Conservation (phyloP, 2,797 vertebrate species). For the Crocodylus rhombifer region DNA sequence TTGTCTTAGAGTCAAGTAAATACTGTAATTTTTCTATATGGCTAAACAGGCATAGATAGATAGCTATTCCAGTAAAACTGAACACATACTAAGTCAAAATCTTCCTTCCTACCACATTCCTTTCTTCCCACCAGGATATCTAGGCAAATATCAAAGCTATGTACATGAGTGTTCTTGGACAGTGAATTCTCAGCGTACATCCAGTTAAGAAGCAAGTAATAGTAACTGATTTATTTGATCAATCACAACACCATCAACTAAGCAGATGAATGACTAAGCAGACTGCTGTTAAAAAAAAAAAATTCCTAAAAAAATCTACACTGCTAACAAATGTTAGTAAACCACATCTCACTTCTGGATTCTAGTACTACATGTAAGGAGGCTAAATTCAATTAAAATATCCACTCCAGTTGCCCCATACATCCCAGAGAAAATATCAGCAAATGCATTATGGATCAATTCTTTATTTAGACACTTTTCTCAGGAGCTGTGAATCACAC, state of each 20-base stretch:
- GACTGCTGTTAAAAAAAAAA: neutral
- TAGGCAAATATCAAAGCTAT: neutral
- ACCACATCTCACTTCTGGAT: neutral
- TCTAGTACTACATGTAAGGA: constrained; percentile 15
- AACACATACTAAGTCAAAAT: too few species aligned
- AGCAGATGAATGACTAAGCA: neutral
- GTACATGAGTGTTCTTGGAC: neutral
- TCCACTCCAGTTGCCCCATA: neutral
- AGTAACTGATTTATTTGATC: neutral
- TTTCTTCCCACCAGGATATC: neutral
- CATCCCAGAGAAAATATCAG: neutral
- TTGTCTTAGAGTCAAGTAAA: too few species aligned
- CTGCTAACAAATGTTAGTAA: neutral
- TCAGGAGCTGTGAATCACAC: neutral
- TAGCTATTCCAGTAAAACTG: too few species aligned
- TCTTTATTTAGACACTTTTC: neutral
- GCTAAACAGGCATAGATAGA: too few species aligned
- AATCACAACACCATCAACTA: neutral
- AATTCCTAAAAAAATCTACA: neutral
- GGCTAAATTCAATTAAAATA: neutral
- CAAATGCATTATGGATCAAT: neutral
- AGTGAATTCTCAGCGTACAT: neutral
- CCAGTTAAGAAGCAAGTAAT: neutral
- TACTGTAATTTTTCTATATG: too few species aligned
- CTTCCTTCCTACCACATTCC: neutral